phyloP scores from a whole-genome alignment of 2,113 vertebrate genomes.

The Oxygymnocypris stewartii region DNA sequence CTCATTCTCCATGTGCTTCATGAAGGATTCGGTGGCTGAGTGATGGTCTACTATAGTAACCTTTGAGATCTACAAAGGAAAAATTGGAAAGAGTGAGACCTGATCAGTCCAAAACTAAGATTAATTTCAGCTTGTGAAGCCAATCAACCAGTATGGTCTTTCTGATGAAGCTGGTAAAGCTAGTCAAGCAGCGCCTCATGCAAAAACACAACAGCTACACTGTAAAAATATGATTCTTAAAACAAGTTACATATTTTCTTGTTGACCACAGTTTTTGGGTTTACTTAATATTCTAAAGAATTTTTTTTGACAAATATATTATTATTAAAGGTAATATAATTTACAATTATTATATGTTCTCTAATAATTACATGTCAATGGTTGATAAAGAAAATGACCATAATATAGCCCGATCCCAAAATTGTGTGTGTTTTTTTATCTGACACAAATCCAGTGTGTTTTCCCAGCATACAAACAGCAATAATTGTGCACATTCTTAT shows the following conservation, averaged over 20 bases:
- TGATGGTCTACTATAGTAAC: conserved; percentile 99
- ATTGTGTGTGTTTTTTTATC: background rate
- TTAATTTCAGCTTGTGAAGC: background rate
- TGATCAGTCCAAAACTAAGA: background rate
- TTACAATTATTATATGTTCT: background rate
- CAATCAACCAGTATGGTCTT: background rate
- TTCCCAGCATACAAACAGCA: background rate
- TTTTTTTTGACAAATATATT: background rate
- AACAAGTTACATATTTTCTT: too few relatives aligned
- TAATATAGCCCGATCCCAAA: background rate
- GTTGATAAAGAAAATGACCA: background rate
- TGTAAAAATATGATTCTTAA: background rate
- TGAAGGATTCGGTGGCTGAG: conserved; percentile 96
- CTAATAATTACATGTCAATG: background rate
- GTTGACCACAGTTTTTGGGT: background rate
- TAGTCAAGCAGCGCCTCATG: background rate
- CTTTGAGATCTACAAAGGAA: conserved; percentile 82
- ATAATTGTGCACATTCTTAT: background rate
- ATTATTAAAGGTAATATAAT: background rate
- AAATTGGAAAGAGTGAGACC: background rate
- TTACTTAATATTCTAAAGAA: background rate
- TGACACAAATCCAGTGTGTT: background rate
- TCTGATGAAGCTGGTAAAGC: background rate
- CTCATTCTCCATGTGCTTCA: conserved; percentile 99
- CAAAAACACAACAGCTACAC: background rate